Evolutionary conservation across 2,888 invertebrate species (phyloP), one percentile per base, ranked within the genome.

Genomic region (Rhopalosiphum nymphaeae): DNA sequence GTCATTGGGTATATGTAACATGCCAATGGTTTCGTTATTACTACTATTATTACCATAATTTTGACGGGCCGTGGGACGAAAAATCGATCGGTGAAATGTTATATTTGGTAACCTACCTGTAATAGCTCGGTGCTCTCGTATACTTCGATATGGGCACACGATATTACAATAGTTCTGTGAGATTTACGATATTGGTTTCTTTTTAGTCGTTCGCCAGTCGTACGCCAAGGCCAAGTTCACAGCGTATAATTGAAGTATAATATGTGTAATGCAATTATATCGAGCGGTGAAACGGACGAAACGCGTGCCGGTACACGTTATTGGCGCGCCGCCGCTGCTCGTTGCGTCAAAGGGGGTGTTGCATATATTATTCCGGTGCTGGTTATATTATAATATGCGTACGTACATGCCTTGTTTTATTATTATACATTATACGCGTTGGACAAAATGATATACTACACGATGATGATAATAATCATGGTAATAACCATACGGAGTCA

Each of bases 191-290:
- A 86, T 86, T 49, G 29, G n/a, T 86, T 46, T 46, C 5, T 44
- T 86, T 86, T n/a, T 67, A 7, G 4, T 53, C 44, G 29, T 44
- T 44, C 44, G 3, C 46, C 25, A 86, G n/a, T 78, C 86, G 86
- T 29, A 42, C 21, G 21, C 16, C 90, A 90, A 90, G 90, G 90
- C 36, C 90, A 90, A 90, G 90, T 90, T 90, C 90, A 90, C 42
- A 90, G 36, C 89, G 46, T n/a, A 86, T 78, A 78, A 78, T 36
- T 78, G 78, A 7, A 53, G 53, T 21, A 53, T 53, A 53, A 78
- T n/a, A n/a, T 67, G 9, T 78, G 36, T 25, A 78, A 78, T 78
- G 78, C 78, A 78, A 78, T 78, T 78, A 78, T 36, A 36, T 44
- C 36, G 78, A 36, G 36, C 36, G 78, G 78, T 42, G 78, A 78